Base-by-base conservation (phyloP, 2,113 vertebrate genomes). In the Psittacula cyanocephala region DNA sequence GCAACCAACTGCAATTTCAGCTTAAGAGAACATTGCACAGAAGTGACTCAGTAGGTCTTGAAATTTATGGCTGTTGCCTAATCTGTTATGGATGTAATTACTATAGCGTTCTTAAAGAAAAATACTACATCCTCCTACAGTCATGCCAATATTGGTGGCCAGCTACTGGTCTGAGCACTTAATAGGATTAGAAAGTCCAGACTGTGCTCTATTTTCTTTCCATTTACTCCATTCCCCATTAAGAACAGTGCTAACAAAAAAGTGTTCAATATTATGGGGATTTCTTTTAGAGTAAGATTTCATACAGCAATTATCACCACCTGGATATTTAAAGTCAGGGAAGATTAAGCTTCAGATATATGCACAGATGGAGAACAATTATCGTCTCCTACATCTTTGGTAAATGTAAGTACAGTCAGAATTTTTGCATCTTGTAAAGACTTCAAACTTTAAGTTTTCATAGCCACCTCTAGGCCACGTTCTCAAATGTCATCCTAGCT, bases 1-100 rank as follows among this genome's bases (percentile, higher is more conserved):
- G 74, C 44, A 81, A 70, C 27, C 12, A 13, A 68, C 49, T 93
- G 82, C 80, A 55, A 78, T 59, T 72, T 81, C 72, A 94, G 62
- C 57, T 81, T 35, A 5, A 65, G 44, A 5, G 37, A 86, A 63
- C 33, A 7, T 14, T 18, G 39, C 68, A 74, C n/a, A 80, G 62
- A 67, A 53, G 52, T 3, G 29, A 80, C 13, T 91, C 4, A 1
- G 35, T 27, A 62, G 35, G 2, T 92, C 39, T 13, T 57, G 55
- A 46, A 35, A 35, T 49, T 64, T 86, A 70, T 31, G 17, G 20
- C 65, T 71, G 19, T 17, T 75, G 64, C 50, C 62, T 52, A 24
- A 84, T 10, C 75, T 20, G 19, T 64, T 64, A 43, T 8, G 39
- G 60, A 71, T 7, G 2, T 24, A 57, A 78, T 47, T 68, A 81